These are phyloP conservation scores for Pterocles gutturalis DNA, from an alignment of 2,113 vertebrate species.

Conservation along the genomic window DNA sequence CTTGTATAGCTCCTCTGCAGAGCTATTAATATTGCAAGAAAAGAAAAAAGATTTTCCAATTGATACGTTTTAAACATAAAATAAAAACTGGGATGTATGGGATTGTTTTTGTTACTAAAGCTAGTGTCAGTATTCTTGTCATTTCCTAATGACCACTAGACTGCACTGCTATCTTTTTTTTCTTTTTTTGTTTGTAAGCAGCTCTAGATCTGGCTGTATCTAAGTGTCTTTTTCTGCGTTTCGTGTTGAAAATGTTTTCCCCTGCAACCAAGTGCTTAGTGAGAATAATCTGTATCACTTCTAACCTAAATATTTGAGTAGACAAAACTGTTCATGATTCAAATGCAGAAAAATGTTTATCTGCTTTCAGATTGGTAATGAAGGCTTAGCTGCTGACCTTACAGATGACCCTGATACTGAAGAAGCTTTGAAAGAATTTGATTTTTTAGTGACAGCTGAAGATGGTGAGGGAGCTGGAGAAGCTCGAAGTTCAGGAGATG, in stretches of 20 bases:
- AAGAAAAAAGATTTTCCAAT: not conserved
- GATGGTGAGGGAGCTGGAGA: conserved; percentile 98
- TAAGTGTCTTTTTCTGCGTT: not conserved
- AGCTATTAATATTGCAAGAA: not conserved
- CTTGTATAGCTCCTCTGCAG: not conserved
- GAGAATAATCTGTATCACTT: not conserved
- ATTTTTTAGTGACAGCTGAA: conserved; percentile 97
- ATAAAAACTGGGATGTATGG: not conserved
- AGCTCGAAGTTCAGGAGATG: conserved; percentile 96
- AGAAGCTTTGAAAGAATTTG: conserved; percentile 98
- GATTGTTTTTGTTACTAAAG: not conserved
- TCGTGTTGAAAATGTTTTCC: not conserved
- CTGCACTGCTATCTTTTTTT: not conserved
- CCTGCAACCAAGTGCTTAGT: not conserved
- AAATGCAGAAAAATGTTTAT: not conserved
- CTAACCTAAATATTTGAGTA: not conserved
- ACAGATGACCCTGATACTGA: conserved; percentile 93
- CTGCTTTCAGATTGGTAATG: conserved; percentile 84
- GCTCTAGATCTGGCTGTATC: not conserved
- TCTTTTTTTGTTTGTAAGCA: not conserved
- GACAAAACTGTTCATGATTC: not conserved
- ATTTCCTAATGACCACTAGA: not conserved
- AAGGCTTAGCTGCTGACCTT: conserved; percentile 91
- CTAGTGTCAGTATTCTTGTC: not conserved
- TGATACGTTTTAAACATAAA: not conserved